Evolutionary conservation across 92 coral and sea anemone genomes (phyloP).

Genomic region (Phenganax subtilis): DNA sequence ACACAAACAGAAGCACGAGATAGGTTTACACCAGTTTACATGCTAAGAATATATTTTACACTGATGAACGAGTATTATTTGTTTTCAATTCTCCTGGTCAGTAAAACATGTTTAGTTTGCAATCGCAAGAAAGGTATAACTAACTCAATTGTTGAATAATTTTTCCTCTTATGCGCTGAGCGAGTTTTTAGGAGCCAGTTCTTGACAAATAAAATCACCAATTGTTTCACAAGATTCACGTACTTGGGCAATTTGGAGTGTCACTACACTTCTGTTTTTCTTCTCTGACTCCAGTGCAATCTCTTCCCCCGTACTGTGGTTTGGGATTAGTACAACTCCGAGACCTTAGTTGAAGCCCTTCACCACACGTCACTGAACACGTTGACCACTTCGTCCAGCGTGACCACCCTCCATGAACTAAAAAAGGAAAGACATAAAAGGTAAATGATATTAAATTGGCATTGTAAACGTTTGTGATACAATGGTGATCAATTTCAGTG

Average conservation of each 20-base stretch:
- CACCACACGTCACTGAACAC: slow-evolving; percentile 24
- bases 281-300: slow-evolving; percentile 18
- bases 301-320: slow-evolving; percentile 29
- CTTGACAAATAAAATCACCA: background rate
- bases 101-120: no score
- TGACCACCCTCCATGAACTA: slow-evolving; percentile 34
- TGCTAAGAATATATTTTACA: background rate
- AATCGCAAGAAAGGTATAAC: no score
- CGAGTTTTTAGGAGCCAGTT: background rate
- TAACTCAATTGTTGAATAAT: no score
- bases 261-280: slow-evolving; percentile 2
- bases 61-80: background rate
- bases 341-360: slow-evolving; percentile 20
- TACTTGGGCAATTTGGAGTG: slow-evolving; percentile 33
- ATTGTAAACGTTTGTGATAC: no score
- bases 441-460: no score
- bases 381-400: slow-evolving; percentile 14
- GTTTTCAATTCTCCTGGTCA: no score
- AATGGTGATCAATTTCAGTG: no score
- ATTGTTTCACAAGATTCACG: background rate
- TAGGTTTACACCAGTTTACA: background rate
- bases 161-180: no score
- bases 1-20: background rate
- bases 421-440: background rate
- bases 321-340: slow-evolving; percentile 35